Conservation (phyloP, 2,797 vertebrate genomes). For the Chloroceryle inda region DNA sequence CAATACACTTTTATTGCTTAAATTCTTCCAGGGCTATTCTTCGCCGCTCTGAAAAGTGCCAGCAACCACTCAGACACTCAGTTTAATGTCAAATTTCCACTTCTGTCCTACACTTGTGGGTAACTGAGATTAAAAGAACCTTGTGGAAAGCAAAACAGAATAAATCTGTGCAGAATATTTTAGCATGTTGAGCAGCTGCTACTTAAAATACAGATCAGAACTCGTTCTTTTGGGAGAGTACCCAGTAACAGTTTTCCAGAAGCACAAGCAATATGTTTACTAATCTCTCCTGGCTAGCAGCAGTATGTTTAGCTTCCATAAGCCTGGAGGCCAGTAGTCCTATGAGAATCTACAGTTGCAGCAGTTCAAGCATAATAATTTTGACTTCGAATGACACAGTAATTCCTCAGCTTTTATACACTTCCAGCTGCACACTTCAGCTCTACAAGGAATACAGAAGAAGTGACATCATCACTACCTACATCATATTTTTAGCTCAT, state of each 20-base stretch:
- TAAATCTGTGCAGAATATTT: slow-evolving; percentile 20
- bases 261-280: slow-evolving; percentile 55
- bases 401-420: slow-evolving; percentile 34
- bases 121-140: slow-evolving; percentile 20
- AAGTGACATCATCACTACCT: slow-evolving; percentile 12
- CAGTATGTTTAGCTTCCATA: slow-evolving; percentile 19
- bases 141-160: neutral
- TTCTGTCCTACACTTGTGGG: neutral
- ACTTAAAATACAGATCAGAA: slow-evolving; percentile 54
- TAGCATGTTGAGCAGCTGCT: slow-evolving; percentile 53
- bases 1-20: neutral
- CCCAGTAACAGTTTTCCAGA: slow-evolving; percentile 10
- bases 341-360: slow-evolving; percentile 33
- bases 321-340: slow-evolving; percentile 47
- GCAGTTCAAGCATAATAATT: slow-evolving; percentile 40
- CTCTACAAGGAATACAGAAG: slow-evolving; percentile 28
- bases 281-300: slow-evolving; percentile 48
- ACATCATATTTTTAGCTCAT: slow-evolving; percentile 17
- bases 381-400: slow-evolving; percentile 19
- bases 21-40: neutral
- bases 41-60: neutral
- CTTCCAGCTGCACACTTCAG: slow-evolving; percentile 25
- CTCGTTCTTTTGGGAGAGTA: slow-evolving; percentile 43
- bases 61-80: neutral
- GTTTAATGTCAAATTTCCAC: slow-evolving; percentile 11